phyloP scores from a whole-genome alignment of 2,888 invertebrate species.

The Tachina fera region DNA sequence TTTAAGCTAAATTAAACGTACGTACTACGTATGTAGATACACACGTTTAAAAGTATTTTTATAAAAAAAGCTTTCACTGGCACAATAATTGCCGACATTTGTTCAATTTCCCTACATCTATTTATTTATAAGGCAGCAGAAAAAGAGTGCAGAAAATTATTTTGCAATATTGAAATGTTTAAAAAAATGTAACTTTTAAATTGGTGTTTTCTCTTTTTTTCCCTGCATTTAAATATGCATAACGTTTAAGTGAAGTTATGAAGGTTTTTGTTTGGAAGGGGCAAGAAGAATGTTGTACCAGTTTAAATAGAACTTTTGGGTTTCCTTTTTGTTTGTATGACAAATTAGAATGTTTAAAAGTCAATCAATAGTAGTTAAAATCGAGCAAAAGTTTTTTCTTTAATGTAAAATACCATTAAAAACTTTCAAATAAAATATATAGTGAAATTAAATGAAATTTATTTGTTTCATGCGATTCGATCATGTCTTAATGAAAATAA shows the following conservation, averaged over 20 bases:
- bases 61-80: background rate
- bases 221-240: constrained; percentile 24
- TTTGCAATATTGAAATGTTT: constrained; percentile 34
- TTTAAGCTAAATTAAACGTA: constrained; percentile 16
- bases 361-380: constrained; percentile 52
- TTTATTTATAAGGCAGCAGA: constrained; percentile 34
- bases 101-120: constrained; percentile 57
- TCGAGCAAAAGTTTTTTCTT: background rate
- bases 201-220: constrained; percentile 1
- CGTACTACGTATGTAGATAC: background rate
- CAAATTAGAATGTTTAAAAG: constrained; percentile 37
- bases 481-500: too few species aligned
- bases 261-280: constrained; percentile 9
- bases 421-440: background rate
- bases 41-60: background rate
- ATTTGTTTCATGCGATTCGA: too few species aligned
- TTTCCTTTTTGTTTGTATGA: constrained; percentile 2
- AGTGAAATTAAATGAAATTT: background rate
- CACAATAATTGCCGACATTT: constrained; percentile 55
- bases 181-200: background rate
- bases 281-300: background rate
- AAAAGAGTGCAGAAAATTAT: constrained; percentile 19
- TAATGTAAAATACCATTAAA: constrained; percentile 9
- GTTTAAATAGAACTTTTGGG: constrained; percentile 33
- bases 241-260: constrained; percentile 32